Evolutionary conservation across 2,888 invertebrate genomes (phyloP).

Genomic region (Chydorus sphaericus): DNA sequence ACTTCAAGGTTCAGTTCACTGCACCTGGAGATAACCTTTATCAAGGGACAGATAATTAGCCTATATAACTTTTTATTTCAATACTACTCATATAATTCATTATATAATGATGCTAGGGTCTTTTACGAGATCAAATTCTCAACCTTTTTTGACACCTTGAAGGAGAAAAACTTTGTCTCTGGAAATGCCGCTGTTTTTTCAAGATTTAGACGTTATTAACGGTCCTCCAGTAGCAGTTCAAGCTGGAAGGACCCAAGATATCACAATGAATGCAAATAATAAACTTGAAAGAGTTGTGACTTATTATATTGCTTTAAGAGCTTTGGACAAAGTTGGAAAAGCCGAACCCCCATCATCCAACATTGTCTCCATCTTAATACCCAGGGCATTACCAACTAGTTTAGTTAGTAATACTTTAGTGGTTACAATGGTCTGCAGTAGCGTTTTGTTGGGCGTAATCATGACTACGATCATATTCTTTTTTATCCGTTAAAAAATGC

Average conservation of each 20-base stretch:
- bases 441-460: neutral
- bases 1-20: constrained; percentile 20
- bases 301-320: constrained; percentile 1
- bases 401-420: neutral
- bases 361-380: neutral
- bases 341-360: neutral
- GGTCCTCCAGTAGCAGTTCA: neutral
- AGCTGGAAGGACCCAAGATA: neutral
- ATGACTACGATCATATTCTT: neutral
- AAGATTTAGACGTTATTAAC: neutral
- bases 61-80: neutral
- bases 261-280: neutral
- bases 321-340: neutral
- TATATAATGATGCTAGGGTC: neutral
- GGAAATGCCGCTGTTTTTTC: neutral
- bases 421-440: neutral
- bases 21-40: constrained; percentile 22
- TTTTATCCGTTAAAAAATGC: neutral
- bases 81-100: neutral
- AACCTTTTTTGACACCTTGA: neutral
- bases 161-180: neutral
- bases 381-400: neutral
- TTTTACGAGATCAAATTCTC: neutral
- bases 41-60: constrained; percentile 18
- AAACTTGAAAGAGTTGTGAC: neutral